Base-by-base conservation (phyloP, 2,888 invertebrate genomes). In the Cosmia trapezina region DNA sequence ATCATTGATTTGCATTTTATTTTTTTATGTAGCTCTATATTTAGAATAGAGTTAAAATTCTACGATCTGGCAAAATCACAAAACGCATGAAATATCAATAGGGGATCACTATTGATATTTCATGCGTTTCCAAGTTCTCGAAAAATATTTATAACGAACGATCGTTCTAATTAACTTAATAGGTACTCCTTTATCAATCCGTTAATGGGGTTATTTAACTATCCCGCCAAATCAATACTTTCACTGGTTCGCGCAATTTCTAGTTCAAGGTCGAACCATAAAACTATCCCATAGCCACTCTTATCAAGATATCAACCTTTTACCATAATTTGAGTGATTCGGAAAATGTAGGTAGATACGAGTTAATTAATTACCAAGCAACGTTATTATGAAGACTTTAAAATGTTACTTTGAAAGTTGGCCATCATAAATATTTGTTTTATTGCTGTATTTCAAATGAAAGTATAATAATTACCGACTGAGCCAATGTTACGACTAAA, bases 211-310 rank as follows among this genome's bases (percentile, higher is more conserved):
- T 60, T 57, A 68, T 81, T 54, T 57, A 51, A 62, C 62, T 49
- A 70, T 45, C 41, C 53, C 60, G 19, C 63, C 63, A 66, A 81
- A 81, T 81, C 81, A 79, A 83, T 81, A 83, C 57, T 60, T 60
- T 56, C 66, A 70, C 73, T 56, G 70, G 63, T 75, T 70, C 57
- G 60, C 63, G 56, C 43, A 78, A 76, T 77, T 78, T 85, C 77
- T 82, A 80, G 73, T 80, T 83, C 83, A 80, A 81, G 75, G 83
- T 74, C 17, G 19, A 43, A 63, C 78, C 70, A 76, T 82, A 74
- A 57, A 81, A 66, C 63, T 53, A 64, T 47, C 45, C 49, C 60
- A 56, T 73, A 22, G 41, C 62, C 33, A 41, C 7, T 41, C n/a
- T 63, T 69, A 77, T 41, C 78, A 82, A 51, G 19, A 59, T 69